Evolutionary conservation across 2,113 vertebrate genomes (phyloP), one percentile per base, ranked within the genome.

Genomic region (Arothron firmamentum): DNA sequence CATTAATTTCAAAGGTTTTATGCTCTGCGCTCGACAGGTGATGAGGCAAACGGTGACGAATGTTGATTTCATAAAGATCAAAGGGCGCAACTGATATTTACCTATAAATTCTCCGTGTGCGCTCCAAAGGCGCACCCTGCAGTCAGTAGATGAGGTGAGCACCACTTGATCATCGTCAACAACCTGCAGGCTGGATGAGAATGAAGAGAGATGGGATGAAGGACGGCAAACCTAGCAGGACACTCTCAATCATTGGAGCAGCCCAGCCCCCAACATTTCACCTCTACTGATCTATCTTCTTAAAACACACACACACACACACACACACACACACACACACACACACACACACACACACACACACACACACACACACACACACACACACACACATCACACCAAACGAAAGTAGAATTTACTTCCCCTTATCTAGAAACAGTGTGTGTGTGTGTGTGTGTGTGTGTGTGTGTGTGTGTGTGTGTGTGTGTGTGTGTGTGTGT

Each of bases 71-170:
- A 38, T 38, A 12, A 2, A 38, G 34, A 38, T 38, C 34, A 38
- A 56, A 25, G 12, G 43, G 48, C 65, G 63, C 56, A 18, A 67
- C 58, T 54, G 69, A 57, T 61, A 77, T 80, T 64, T 67, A 92
- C 82, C 91, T 55, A 86, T 81, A 65, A 86, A 89, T 3, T 88
- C 81, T 61, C 90, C 84, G 2, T 70, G 42, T 45, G 56, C 43
- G 23, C 82, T 89, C 90, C 91, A 92, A 6, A 93, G 80, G 2
- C 43, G 65, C 52, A 91, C 87, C 0, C 88, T 90, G 75, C 21
- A 41, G 65, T 88, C 90, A 3, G 53, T 25, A 13, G 91, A 90
- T 6, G 80, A 90, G 1, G 86, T 91, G 48, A 94, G 88, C 56
- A 93, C 73, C 78, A 85, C 62, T 67, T 79, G 82, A 54, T 91